Conservation (phyloP, 2,888 invertebrate species). For the Craniophora ligustri region DNA sequence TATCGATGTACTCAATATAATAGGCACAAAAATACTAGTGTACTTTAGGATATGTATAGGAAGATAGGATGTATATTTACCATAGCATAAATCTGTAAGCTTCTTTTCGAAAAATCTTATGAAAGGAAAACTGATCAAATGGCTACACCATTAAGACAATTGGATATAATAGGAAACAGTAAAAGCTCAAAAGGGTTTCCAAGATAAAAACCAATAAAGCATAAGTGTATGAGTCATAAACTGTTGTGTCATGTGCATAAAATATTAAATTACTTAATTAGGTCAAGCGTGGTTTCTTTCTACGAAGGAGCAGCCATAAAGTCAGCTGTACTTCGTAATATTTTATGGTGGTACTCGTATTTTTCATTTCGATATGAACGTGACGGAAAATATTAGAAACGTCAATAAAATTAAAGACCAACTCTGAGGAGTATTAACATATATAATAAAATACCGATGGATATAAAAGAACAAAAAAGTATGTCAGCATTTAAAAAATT, state of each 20-base stretch:
- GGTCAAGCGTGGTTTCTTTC: constrained; percentile 52
- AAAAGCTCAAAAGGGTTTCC: not conserved
- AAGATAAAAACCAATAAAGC: constrained; percentile 10
- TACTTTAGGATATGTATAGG: too few species aligned
- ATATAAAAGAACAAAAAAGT: too few species aligned
- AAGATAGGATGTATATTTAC: too few species aligned
- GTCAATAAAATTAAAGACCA: not conserved
- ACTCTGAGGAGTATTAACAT: too few species aligned
- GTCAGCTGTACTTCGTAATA: not conserved
- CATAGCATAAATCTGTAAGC: too few species aligned
- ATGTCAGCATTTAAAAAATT: too few species aligned
- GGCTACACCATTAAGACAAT: too few species aligned
- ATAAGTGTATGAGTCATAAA: constrained; percentile 48
- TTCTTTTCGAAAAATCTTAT: too few species aligned
- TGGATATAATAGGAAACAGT: not conserved
- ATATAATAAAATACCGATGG: too few species aligned
- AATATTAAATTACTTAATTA: constrained; percentile 56
- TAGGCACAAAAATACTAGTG: too few species aligned
- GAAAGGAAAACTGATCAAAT: too few species aligned
- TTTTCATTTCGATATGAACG: not conserved
- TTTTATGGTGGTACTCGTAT: not conserved
- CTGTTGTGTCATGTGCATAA: constrained; percentile 47
- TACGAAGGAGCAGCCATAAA: constrained; percentile 35
- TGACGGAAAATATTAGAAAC: not conserved
- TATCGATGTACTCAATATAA: too few species aligned